phyloP scores from a whole-genome alignment of 30 jellyfish, hydroid and myxozoan genomes.

The Pelagia noctiluca region DNA sequence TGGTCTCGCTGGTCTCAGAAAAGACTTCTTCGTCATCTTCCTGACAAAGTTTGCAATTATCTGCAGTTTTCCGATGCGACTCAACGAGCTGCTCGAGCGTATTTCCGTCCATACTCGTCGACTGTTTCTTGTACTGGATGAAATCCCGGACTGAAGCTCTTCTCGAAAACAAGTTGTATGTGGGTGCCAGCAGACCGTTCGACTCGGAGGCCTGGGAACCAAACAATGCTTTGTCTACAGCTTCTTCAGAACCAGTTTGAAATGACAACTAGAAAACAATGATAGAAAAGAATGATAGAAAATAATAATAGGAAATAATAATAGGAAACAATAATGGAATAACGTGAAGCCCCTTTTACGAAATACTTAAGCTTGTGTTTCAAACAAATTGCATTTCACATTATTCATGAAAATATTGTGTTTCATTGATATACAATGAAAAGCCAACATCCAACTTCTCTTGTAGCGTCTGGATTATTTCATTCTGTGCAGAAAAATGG shows the following conservation, averaged over 20 bases:
- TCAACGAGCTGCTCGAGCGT: conserved; percentile 63
- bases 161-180: conserved; percentile 15
- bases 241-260: conserved; percentile 60
- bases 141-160: conserved; percentile 54
- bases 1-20: not conserved
- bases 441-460: no score
- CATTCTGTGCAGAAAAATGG: no score
- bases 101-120: conserved; percentile 55
- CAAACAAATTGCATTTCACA: no score
- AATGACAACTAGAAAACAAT: conserved; percentile 18
- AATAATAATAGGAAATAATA: not conserved
- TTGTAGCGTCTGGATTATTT: no score
- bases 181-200: not conserved
- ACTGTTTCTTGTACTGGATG: conserved; percentile 34
- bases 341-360: no score
- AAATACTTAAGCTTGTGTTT: no score
- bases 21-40: conserved; percentile 37
- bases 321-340: no score
- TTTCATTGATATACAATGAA: no score
- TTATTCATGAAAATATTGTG: no score
- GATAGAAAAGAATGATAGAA: not conserved
- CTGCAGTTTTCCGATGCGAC: conserved; percentile 65
- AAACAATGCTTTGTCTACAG: conserved; percentile 48
- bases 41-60: conserved; percentile 60
- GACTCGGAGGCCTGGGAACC: conserved; percentile 2